Base-by-base conservation (phyloP, 2,888 invertebrate species). In the Priocnemis perturbator region DNA sequence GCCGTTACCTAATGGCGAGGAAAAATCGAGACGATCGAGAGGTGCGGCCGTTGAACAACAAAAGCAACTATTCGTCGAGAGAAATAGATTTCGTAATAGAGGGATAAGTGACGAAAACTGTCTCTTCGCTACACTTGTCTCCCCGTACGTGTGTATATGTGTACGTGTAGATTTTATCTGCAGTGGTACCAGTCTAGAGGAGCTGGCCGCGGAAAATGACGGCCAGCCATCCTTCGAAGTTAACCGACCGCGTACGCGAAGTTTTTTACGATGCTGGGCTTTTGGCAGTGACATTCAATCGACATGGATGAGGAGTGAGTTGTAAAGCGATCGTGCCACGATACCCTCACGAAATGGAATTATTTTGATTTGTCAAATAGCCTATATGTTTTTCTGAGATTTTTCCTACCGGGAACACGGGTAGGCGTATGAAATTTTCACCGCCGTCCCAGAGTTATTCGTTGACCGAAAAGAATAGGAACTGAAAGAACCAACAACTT, bases 241-340 rank as follows among this genome's bases (percentile, higher is more conserved):
- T 47, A 26, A 26, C 61, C 67, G 48, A 23, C 45, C 64, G 45
- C 63, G 48, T 60, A 53, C 60, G 48, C 70, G 71, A 74, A 37
- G 11, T 62, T 66, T 66, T 70, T 64, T 48, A 67, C 50, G 71
- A 75, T 83, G 79, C 75, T 82, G 86, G 85, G 83, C 77, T 87
- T 88, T 88, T 85, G 89, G 89, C 89, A 89, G 89, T 89, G 88
- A 87, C 82, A 81, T 86, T 89, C 81, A 84, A 84, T 86, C 83
- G 83, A 81, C 82, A 83, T 85, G 85, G 84, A 82, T 85, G 86
- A 86, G 87, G 85, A 86, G 86, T 86, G 84, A 68, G 57, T 64
- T 50, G 26, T 61, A 52, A 26, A 45, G 20, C 30, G 21, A 64
- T 65, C 45, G 48, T 50, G 14, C n/a, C 30, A 17, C 17, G n/a